Evolutionary conservation across 2,888 invertebrate genomes (phyloP), one percentile per base, ranked within the genome.

Genomic region (Bembecia ichneumoniformis): DNA sequence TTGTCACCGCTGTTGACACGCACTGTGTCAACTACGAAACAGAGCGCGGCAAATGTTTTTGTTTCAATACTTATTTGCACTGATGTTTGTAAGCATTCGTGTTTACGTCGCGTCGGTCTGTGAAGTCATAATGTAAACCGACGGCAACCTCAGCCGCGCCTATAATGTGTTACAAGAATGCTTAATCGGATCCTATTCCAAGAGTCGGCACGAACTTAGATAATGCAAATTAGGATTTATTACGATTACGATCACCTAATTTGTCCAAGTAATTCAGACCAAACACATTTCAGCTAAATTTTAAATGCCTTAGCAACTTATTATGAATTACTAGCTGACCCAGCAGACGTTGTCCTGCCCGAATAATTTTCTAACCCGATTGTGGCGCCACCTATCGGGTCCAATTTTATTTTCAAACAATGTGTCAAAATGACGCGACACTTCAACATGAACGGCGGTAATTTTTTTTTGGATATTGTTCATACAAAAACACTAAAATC

Each of bases 1-100:
- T 67, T 71, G 71, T 71, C 69, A 68, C 63, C 59, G 57, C 52
- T 64, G 58, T 58, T 62, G 56, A 58, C 52, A 63, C 59, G 55
- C 56, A 64, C 58, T 57, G 52, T 52, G 56, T 44, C 17, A 44
- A 55, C 57, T 51, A 57, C 55, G 52, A 56, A 60, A 59, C 55
- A 55, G 51, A 50, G 57, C 51, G 55, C 49, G 60, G 51, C 17
- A 16, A 15, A 55, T 65, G 54, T 59, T 67, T 69, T 65, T 65
- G 68, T 67, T 68, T 62, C 54, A 64, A 65, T 67, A 59, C 55
- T 48, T 60, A 52, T 59, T 58, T 54, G 55, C 52, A 52, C 49
- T 49, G 52, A 36, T 62, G 58, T 65, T 65, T 66, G 56, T 62
- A 65, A 60, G 57, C 62, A 63, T 51, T 52, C 47, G 36, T 56